Evolutionary conservation across 2,888 invertebrate species (phyloP).

Genomic region (Oxycera nigricornis): DNA sequence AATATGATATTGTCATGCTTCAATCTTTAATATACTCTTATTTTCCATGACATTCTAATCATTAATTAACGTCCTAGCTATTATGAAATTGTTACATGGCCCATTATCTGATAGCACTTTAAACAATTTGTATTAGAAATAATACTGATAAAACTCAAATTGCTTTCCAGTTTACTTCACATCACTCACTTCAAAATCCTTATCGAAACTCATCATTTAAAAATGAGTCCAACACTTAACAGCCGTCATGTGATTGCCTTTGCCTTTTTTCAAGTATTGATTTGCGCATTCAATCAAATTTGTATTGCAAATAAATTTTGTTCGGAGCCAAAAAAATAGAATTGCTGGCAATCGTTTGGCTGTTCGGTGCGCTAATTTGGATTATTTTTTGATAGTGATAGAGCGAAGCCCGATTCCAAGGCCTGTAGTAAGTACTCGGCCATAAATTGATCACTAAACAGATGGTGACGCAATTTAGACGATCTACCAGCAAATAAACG

Average conservation of each 20-base stretch:
- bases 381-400: background rate
- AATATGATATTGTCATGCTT: too few species aligned
- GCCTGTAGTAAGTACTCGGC: background rate
- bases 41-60: too few species aligned
- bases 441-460: background rate
- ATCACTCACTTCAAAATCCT: background rate
- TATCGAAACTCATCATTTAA: background rate
- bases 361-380: background rate
- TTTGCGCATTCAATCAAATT: background rate
- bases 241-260: background rate
- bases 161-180: too few species aligned
- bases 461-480: background rate
- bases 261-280: slow-evolving; percentile 6
- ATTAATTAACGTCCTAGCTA: too few species aligned
- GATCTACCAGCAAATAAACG: background rate
- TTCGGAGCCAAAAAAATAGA: background rate
- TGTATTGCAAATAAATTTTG: background rate
- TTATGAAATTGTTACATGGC: too few species aligned
- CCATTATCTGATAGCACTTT: too few species aligned
- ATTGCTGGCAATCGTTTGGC: background rate
- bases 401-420: background rate
- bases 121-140: too few species aligned
- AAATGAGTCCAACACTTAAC: background rate
- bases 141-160: too few species aligned
- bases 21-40: too few species aligned